phyloP scores from a whole-genome alignment of 2,888 invertebrate genomes.

The Dryobotodes eremita region DNA sequence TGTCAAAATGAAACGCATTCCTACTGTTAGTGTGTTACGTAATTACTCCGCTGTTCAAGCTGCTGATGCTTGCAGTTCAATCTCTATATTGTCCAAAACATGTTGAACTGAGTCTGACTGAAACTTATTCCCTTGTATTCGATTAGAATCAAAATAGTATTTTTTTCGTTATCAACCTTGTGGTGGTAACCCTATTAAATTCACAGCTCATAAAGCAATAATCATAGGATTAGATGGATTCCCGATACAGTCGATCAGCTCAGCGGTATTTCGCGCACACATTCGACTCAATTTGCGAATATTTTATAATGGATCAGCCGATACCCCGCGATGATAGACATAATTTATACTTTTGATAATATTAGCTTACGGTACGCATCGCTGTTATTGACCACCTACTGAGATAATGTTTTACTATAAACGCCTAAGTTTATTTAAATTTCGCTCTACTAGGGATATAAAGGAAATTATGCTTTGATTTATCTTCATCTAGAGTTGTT shows the following conservation, averaged over 20 bases:
- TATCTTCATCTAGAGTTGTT: neutral
- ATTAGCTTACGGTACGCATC: slow-evolving; percentile 32
- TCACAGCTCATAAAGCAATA: slow-evolving; percentile 61
- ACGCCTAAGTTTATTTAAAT: slow-evolving; percentile 20
- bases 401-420: slow-evolving; percentile 8
- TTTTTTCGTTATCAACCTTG: neutral
- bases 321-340: slow-evolving; percentile 9
- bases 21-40: too few species aligned
- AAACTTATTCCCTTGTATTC: neutral
- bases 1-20: too few species aligned
- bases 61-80: neutral
- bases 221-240: slow-evolving; percentile 53
- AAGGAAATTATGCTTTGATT: neutral
- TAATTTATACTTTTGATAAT: slow-evolving; percentile 47
- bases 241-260: slow-evolving; percentile 53
- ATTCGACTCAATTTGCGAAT: slow-evolving; percentile 35
- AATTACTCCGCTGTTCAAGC: too few species aligned
- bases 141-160: neutral
- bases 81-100: neutral
- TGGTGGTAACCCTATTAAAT: slow-evolving; percentile 51
- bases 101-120: neutral
- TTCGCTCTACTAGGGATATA: neutral
- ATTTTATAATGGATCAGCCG: slow-evolving; percentile 24
- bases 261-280: slow-evolving; percentile 42
- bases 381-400: slow-evolving; percentile 50